Percentiles rank a stretch among this genome's conserved stretches.
These are phyloP conservation scores for Labeo calbasu DNA, from an alignment of 2,797 vertebrate genomes.

Conservation along the genomic window DNA sequence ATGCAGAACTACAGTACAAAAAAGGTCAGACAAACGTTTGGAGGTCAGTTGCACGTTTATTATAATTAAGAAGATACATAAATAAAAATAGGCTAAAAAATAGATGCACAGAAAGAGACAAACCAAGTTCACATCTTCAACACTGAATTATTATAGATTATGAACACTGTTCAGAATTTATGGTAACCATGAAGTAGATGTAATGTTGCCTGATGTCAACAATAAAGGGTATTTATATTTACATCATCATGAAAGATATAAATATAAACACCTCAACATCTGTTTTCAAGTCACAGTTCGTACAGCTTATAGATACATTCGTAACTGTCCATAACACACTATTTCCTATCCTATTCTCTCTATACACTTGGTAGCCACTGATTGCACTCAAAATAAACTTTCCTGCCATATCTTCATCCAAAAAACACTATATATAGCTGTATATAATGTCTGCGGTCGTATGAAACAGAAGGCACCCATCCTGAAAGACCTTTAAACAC, in stretches of 20 bases:
- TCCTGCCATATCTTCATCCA: background rate
- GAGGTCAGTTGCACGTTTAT: conserved; percentile 76
- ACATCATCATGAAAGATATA: conserved; percentile 30
- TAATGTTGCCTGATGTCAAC: background rate
- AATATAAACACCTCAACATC: conserved; percentile 20
- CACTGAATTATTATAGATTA: conserved; percentile 69
- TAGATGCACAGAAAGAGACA: conserved; percentile 69
- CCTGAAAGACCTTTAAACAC: conserved; percentile 10
- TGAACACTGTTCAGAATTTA: conserved; percentile 33
- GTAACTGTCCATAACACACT: conserved; percentile 13
- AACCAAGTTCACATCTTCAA: conserved; percentile 68
- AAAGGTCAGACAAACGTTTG: background rate
- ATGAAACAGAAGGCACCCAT: conserved; percentile 18
- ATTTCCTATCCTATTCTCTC: background rate
- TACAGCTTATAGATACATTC: too few relatives aligned
- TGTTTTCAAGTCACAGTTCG: conserved; percentile 11
- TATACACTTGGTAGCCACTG: background rate
- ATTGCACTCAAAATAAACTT: conserved; percentile 9
- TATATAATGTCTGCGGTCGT: background rate
- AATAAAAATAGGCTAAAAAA: conserved; percentile 76
- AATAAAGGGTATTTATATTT: conserved; percentile 10
- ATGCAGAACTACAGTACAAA: background rate
- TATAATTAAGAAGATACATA: conserved; percentile 72
- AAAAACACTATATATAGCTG: background rate
- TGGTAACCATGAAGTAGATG: conserved; percentile 21